Evolutionary conservation across 2,113 vertebrate species (phyloP).

Genomic region (Bujurquina vittata): DNA sequence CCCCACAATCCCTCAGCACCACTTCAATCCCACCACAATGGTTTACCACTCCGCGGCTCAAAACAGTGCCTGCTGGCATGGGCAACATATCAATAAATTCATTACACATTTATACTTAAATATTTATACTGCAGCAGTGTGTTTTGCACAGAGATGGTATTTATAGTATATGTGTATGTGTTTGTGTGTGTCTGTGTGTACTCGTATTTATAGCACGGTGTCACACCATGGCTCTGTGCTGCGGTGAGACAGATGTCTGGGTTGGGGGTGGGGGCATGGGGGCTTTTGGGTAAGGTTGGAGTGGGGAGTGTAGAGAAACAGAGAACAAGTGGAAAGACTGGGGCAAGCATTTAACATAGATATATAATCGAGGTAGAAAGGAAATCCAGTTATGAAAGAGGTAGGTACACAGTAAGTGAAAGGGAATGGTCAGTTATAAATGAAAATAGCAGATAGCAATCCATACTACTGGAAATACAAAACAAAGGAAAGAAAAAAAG

Average conservation of each 20-base stretch:
- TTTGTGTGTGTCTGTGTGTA: slow-evolving; percentile 52
- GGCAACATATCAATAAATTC: slow-evolving; percentile 85
- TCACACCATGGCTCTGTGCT: slow-evolving; percentile 69
- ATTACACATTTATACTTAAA: slow-evolving; percentile 85
- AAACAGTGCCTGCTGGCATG: slow-evolving; percentile 78
- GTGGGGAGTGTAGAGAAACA: slow-evolving; percentile 36
- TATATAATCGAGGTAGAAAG: slow-evolving; percentile 22
- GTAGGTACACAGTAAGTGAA: neutral
- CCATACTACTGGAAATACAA: slow-evolving; percentile 2
- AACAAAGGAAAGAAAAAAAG: slow-evolving; percentile 1
- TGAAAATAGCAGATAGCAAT: slow-evolving; percentile 14
- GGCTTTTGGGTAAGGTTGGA: slow-evolving; percentile 31
- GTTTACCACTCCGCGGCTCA: slow-evolving; percentile 79
- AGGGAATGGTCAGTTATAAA: slow-evolving; percentile 10
- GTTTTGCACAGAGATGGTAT: slow-evolving; percentile 74
- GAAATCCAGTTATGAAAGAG: slow-evolving; percentile 26
- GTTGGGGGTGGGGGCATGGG: slow-evolving; percentile 50
- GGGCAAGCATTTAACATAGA: slow-evolving; percentile 41
- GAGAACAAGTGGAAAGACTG: slow-evolving; percentile 66
- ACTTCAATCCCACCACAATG: slow-evolving; percentile 82
- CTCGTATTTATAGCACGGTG: slow-evolving; percentile 74
- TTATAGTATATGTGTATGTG: slow-evolving; percentile 68
- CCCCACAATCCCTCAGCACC: slow-evolving; percentile 83
- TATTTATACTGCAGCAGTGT: slow-evolving; percentile 79
- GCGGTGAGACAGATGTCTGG: slow-evolving; percentile 75